These are phyloP conservation scores for Sebastes matsubarae DNA, from an alignment of 2,797 vertebrate genomes.

Conservation along the genomic window DNA sequence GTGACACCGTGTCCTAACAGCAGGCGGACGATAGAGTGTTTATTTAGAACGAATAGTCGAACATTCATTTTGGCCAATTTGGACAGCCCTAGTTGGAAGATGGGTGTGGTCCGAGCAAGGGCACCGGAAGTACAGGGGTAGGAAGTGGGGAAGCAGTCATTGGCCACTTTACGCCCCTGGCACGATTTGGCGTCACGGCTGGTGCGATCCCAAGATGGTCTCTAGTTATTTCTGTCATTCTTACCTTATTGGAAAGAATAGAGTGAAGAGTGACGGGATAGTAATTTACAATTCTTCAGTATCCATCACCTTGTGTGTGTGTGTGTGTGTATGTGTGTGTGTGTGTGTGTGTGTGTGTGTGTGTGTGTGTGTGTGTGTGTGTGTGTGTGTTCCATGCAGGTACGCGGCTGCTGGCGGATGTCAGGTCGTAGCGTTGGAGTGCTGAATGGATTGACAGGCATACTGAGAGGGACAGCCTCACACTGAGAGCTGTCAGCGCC, in stretches of 20 bases:
- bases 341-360: not conserved
- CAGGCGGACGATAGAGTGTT: too few relatives aligned
- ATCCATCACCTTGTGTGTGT: not conserved
- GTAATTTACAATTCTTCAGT: not conserved
- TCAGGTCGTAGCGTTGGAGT: constrained; percentile 49
- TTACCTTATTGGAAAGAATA: not conserved
- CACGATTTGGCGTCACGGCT: not conserved
- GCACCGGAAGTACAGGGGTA: not conserved
- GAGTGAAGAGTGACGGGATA: not conserved
- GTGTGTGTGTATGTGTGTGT: too few relatives aligned
- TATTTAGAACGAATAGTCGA: too few relatives aligned
- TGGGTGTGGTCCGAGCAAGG: not conserved
- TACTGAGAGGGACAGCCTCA: constrained; percentile 53
- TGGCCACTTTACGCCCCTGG: not conserved
- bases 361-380: not conserved
- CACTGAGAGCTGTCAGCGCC: constrained; percentile 64
- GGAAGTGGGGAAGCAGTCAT: not conserved
- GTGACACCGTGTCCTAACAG: too few relatives aligned
- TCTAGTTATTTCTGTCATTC: too few relatives aligned
- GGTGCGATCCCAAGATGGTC: not conserved
- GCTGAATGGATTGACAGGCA: constrained; percentile 56
- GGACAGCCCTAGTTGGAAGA: not conserved
- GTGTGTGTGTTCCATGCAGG: constrained; percentile 2
- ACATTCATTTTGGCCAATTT: too few relatives aligned
- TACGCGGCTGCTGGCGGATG: constrained; percentile 31